phyloP scores from a whole-genome alignment of 2,888 invertebrate genomes.

The Darwinula stevensoni region DNA sequence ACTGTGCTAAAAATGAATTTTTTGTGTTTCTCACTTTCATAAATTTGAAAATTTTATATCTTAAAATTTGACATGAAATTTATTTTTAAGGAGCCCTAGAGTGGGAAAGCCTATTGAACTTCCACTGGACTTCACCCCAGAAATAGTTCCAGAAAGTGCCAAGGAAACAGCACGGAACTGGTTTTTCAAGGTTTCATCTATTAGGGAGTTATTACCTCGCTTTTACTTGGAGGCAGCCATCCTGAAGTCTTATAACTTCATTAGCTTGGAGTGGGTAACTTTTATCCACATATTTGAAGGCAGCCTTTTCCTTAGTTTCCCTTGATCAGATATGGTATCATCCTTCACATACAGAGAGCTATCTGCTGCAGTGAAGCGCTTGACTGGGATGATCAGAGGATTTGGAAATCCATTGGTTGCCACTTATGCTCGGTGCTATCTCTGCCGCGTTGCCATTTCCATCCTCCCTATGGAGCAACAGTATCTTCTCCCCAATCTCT shows the following conservation, averaged over 20 bases:
- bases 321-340: too few species aligned
- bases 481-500: too few species aligned
- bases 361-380: too few species aligned
- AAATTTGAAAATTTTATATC: constrained; percentile 1
- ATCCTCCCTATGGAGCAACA: too few species aligned
- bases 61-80: not conserved
- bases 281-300: too few species aligned
- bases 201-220: constrained; percentile 70
- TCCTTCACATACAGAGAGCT: not conserved
- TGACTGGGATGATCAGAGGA: too few species aligned
- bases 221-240: constrained; percentile 83
- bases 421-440: constrained; percentile 60
- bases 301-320: constrained; percentile 7
- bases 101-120: constrained; percentile 30
- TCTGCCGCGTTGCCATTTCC: constrained; percentile 46
- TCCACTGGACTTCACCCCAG: too few species aligned
- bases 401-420: constrained; percentile 83
- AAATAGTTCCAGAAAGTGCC: constrained; percentile 49
- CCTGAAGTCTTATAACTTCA: constrained; percentile 58
- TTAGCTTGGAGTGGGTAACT: constrained; percentile 29
- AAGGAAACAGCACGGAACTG: constrained; percentile 94
- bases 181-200: constrained; percentile 96
- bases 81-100: too few species aligned
- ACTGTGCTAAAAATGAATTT: too few species aligned
- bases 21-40: too few species aligned